Conservation (phyloP, 1,140 invertebrate species). For the Caenorhabditis tropicalis region DNA sequence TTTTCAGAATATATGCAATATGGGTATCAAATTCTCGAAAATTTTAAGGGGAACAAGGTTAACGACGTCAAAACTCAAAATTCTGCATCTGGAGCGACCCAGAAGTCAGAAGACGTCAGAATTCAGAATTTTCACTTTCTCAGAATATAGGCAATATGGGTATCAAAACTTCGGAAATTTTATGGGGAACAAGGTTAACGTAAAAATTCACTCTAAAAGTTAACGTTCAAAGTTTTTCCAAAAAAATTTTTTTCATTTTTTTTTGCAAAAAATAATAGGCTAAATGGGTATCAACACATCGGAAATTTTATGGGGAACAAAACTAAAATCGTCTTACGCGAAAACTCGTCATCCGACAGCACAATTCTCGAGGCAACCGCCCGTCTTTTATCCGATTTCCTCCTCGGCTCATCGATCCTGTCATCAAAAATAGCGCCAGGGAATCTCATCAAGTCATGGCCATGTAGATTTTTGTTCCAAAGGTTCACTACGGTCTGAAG, state of each 20-base stretch:
- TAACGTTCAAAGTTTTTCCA: no score
- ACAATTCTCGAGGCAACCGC: background rate
- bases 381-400: conserved; percentile 6
- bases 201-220: no score
- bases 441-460: conserved; percentile 16
- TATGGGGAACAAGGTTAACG: no score
- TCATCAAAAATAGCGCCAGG: conserved; percentile 19
- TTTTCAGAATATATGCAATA: no score
- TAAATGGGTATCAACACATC: background rate
- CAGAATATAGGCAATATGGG: no score
- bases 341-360: background rate
- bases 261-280: background rate
- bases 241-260: background rate
- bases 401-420: conserved; percentile 5
- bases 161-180: no score
- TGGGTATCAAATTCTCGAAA: background rate
- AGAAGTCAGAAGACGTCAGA: no score
- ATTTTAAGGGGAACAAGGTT: no score
- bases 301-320: background rate
- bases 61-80: no score
- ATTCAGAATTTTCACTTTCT: no score
- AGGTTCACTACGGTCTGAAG: background rate
- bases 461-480: background rate
- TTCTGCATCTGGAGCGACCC: no score
- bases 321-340: background rate